Conservation (phyloP, 2,888 invertebrate species). For the Dorcus hopei region DNA sequence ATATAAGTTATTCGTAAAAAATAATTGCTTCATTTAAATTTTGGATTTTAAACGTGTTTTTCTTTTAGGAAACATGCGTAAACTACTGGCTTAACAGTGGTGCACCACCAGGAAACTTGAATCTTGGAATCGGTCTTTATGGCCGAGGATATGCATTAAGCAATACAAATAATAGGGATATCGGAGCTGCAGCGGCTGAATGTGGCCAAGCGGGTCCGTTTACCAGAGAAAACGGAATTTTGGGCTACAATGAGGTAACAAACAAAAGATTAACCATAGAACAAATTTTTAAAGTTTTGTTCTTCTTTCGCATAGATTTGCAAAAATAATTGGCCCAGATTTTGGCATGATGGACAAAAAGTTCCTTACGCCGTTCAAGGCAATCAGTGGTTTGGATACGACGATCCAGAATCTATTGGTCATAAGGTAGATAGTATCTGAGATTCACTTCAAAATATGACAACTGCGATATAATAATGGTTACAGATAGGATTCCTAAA, state of each 20-base stretch:
- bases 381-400: constrained; percentile 45
- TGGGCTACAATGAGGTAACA: constrained; percentile 69
- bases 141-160: constrained; percentile 65
- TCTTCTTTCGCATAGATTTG: constrained; percentile 31
- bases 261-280: background rate
- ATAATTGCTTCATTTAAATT: too few species aligned
- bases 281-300: constrained; percentile 27
- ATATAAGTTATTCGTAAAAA: too few species aligned
- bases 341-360: constrained; percentile 41
- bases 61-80: constrained; percentile 34
- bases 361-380: constrained; percentile 48
- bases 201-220: constrained; percentile 61
- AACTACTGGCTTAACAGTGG: constrained; percentile 55
- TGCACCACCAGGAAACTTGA: constrained; percentile 59
- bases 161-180: constrained; percentile 40
- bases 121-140: constrained; percentile 68
- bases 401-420: constrained; percentile 39
- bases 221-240: constrained; percentile 59
- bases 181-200: constrained; percentile 59
- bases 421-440: constrained; percentile 35
- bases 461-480: too few species aligned
- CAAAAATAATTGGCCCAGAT: constrained; percentile 31
- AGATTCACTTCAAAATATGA: too few species aligned
- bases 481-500: background rate
- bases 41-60: background rate